phyloP scores from a whole-genome alignment of 2,888 invertebrate species.

The Tridacna gigas region DNA sequence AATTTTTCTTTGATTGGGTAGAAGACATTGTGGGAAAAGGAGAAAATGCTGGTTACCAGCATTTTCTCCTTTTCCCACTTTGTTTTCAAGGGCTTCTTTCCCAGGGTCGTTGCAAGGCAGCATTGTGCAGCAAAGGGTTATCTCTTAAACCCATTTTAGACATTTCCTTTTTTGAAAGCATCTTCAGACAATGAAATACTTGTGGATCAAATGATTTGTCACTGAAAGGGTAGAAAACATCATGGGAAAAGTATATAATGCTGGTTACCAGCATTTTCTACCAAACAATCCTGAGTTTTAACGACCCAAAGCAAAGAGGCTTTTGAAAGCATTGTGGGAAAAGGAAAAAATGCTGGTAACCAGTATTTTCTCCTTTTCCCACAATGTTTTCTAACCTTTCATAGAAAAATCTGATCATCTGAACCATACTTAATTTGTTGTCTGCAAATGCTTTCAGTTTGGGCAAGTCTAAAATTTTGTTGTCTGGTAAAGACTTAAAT shows the following conservation, averaged over 20 bases:
- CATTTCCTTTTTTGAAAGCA: no score
- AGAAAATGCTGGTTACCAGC: neutral
- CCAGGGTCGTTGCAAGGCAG: no score
- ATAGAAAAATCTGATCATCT: neutral
- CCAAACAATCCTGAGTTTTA: no score
- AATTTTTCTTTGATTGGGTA: no score
- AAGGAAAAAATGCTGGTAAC: constrained; percentile 8
- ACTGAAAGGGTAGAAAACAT: no score
- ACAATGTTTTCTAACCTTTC: neutral
- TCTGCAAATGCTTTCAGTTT: neutral
- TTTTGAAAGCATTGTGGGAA: neutral
- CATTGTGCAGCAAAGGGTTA: no score
- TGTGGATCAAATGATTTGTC: no score
- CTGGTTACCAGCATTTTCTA: no score
- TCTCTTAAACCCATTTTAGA: no score
- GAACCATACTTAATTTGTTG: neutral
- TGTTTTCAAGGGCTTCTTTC: neutral
- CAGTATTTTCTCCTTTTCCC: neutral
- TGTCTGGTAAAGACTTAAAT: neutral
- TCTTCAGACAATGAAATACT: no score
- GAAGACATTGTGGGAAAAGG: neutral
- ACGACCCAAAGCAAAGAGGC: neutral
- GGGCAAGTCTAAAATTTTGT: neutral
- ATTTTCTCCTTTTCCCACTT: neutral
- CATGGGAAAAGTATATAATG: no score